Percentiles rank a stretch among this genome's conserved stretches.
Evolutionary conservation across 2,113 vertebrate genomes (phyloP).

Genomic region (Acrocephalus arundinaceus): DNA sequence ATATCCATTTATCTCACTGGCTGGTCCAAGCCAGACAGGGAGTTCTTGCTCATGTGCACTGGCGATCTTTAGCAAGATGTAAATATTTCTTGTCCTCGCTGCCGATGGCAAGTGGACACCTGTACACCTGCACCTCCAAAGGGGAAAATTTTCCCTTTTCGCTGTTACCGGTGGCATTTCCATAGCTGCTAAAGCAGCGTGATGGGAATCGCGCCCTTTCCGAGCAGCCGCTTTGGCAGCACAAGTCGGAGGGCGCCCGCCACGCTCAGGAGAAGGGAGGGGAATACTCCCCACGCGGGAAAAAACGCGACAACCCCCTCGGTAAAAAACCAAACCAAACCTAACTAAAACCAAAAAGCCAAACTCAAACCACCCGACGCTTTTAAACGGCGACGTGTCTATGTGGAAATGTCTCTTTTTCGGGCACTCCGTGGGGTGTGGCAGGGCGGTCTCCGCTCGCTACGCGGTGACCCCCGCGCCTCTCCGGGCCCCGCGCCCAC

Average conservation of each 20-base stretch:
- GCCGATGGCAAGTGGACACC: not conserved
- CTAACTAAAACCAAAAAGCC: not conserved
- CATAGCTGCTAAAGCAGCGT: fast-evolving
- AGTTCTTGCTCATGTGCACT: not conserved
- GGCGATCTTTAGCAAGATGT: not conserved
- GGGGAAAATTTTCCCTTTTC: not conserved
- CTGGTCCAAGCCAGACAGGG: not conserved
- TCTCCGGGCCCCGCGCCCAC: not conserved
- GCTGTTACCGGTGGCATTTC: not conserved
- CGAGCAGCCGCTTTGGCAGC: not conserved
- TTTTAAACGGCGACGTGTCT: too few relatives aligned
- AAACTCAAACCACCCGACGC: not conserved
- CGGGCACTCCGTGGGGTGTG: not conserved
- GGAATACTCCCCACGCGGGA: not conserved
- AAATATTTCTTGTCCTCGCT: not conserved
- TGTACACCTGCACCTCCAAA: not conserved
- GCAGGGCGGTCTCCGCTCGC: not conserved
- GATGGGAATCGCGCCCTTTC: not conserved
- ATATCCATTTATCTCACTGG: not conserved
- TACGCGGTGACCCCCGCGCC: not conserved
- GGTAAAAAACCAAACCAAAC: not conserved
- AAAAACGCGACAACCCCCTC: not conserved
- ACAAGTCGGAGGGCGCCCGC: not conserved
- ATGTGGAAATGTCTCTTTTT: not conserved
- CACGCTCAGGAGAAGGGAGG: not conserved